Evolutionary conservation across 92 coral and sea anemone genomes (phyloP).

Genomic region (Scolanthus callimorphus): DNA sequence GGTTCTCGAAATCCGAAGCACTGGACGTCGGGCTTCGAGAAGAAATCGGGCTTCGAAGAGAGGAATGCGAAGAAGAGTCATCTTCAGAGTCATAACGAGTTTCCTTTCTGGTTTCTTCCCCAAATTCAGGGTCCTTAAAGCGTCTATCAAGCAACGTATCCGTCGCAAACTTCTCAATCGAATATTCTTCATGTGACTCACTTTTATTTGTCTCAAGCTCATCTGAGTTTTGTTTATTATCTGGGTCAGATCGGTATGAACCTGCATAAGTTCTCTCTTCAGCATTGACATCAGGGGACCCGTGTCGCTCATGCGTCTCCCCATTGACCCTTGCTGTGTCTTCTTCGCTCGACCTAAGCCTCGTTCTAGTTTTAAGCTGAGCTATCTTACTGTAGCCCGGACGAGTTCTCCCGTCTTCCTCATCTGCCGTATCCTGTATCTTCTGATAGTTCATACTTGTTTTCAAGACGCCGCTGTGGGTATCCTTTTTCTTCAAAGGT

Average conservation of each 20-base stretch:
- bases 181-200: slow-evolving; percentile 12
- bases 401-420: slow-evolving; percentile 1
- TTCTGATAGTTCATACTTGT: not conserved
- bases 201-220: not conserved
- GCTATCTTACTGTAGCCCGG: not conserved
- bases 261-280: too few species aligned
- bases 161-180: slow-evolving; percentile 27
- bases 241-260: too few species aligned
- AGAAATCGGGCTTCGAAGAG: slow-evolving; percentile 2
- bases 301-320: not conserved
- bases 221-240: not conserved
- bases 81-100: slow-evolving; percentile 15
- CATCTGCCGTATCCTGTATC: not conserved
- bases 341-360: not conserved
- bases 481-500: not conserved
- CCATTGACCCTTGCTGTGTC: slow-evolving; percentile 4
- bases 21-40: slow-evolving; percentile 24
- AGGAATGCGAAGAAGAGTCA: slow-evolving; percentile 21
- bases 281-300: not conserved
- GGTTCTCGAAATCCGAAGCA: slow-evolving; percentile 20
- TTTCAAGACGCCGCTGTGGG: not conserved
- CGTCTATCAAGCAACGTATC: slow-evolving; percentile 24
- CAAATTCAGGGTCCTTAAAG: slow-evolving; percentile 14
- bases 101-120: slow-evolving; percentile 9
- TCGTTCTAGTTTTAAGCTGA: not conserved